Evolutionary conservation across 1,140 invertebrate species (phyloP).

Genomic region (Amphibalanus amphitrite): DNA sequence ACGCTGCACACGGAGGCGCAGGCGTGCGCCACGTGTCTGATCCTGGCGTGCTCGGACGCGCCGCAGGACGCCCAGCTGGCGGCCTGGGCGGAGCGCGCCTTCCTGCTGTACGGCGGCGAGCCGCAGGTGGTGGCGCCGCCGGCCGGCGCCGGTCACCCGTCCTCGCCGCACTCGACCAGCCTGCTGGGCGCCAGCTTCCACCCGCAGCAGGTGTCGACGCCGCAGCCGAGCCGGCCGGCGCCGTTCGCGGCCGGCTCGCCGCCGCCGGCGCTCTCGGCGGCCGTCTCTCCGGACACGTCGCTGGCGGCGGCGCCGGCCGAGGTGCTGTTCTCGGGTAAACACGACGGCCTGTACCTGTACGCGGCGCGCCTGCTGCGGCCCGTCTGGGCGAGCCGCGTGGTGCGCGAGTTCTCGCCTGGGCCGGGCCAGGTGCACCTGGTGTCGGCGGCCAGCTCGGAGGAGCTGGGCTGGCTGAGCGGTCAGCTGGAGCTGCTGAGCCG

Average conservation of each 20-base stretch:
- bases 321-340: slow-evolving; percentile 22
- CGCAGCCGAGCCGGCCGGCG: background rate
- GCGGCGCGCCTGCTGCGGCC: slow-evolving; percentile 65
- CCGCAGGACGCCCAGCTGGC: slow-evolving; percentile 49
- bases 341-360: slow-evolving; percentile 83
- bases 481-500: slow-evolving; percentile 16
- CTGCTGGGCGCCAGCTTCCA: background rate
- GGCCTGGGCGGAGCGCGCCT: slow-evolving; percentile 77
- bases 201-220: background rate
- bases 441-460: slow-evolving; percentile 14
- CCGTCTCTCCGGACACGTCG: background rate
- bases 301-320: background rate
- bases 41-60: slow-evolving; percentile 57
- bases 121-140: slow-evolving; percentile 22
- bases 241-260: background rate
- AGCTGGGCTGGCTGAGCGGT: slow-evolving; percentile 15
- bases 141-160: background rate
- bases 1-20: slow-evolving; percentile 61
- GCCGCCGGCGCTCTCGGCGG: background rate
- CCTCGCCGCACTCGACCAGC: background rate
- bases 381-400: slow-evolving; percentile 42
- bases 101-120: slow-evolving; percentile 80
- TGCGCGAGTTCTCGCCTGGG: slow-evolving; percentile 13
- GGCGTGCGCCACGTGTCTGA: slow-evolving; percentile 71
- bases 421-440: slow-evolving; percentile 11